Evolutionary conservation across 2,888 invertebrate species (phyloP), one percentile per base, ranked within the genome.

Genomic region (Lamellibrachia satsuma): DNA sequence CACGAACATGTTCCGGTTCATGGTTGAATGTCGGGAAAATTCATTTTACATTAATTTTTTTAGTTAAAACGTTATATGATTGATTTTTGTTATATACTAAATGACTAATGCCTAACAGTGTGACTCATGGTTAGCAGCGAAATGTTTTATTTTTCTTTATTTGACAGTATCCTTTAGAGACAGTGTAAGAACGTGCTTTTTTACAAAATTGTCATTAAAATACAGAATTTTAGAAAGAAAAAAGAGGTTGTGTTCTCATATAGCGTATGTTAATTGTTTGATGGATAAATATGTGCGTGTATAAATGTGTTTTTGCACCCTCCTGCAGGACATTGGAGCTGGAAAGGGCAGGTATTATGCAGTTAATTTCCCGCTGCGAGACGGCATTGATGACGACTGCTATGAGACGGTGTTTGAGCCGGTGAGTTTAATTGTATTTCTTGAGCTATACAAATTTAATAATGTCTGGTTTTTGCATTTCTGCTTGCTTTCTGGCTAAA

Each of bases 361-460:
- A 0, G 99, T 99, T 1, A 99, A 99, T 97, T 99, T 99, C 95
- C 99, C 99, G 0, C 97, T 99, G 4, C 97, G 99, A 91, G 99
- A 99, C 96, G 99, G 99, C 91, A 99, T 99, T 98, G 99, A 99
- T 95, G 99, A 99, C 96, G 98, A 94, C 98, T 98, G 3, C 98
- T 99, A 91, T 52, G 92, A 27, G 55, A 52, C 51, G 0, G 55
- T 52, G 11, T 91, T 91, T 91, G 91, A 91, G 91, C 91, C 91
- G 51, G 91, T 91, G 39, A 75, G 75, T 75, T 75, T n/a, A 22
- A 6, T 98, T 95, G 95, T 52, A 91, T 9, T 52, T 52, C 11
- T 39, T 55, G 55, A 22, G 7, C 7, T 27, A 22, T 92, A 55
- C 9, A 92, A 55, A 75, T 75, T 11, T 75, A 15, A 15, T 75